Evolutionary conservation across 2,888 invertebrate species (phyloP).

Genomic region (Spodoptera picta): DNA sequence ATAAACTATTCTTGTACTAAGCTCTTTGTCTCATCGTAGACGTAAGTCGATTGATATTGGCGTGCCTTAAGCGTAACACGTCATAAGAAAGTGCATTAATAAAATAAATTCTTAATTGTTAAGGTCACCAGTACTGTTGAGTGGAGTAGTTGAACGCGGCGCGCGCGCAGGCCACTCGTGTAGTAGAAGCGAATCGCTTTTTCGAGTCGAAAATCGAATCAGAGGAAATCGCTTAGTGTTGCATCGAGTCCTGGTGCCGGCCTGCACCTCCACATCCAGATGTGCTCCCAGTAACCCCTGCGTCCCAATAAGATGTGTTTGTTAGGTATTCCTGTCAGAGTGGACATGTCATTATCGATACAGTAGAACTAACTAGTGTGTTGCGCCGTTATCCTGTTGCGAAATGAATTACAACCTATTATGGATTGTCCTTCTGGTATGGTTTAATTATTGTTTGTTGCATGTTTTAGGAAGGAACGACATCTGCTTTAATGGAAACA

Average conservation of each 20-base stretch:
- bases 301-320: constrained; percentile 72
- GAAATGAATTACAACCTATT: constrained; percentile 81
- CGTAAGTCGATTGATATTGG: constrained; percentile 55
- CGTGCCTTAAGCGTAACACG: constrained; percentile 65
- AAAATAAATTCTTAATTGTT: constrained; percentile 86
- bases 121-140: constrained; percentile 82
- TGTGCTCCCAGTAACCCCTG: constrained; percentile 52
- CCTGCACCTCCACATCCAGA: constrained; percentile 49
- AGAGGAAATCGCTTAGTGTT: constrained; percentile 83
- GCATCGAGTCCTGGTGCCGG: constrained; percentile 70
- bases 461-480: neutral
- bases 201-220: constrained; percentile 72
- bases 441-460: constrained; percentile 44
- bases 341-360: constrained; percentile 86
- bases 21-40: constrained; percentile 68
- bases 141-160: constrained; percentile 80
- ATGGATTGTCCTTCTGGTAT: constrained; percentile 84
- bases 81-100: constrained; percentile 87
- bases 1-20: constrained; percentile 35
- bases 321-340: constrained; percentile 75
- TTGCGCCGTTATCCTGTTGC: constrained; percentile 69
- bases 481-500: constrained; percentile 11
- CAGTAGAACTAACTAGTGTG: constrained; percentile 77
- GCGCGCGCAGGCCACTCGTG: constrained; percentile 86
- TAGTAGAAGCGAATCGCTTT: constrained; percentile 85